Evolutionary conservation across 2,797 vertebrate species (phyloP), one percentile per base, ranked within the genome.

Genomic region (Taenioides sp.): DNA sequence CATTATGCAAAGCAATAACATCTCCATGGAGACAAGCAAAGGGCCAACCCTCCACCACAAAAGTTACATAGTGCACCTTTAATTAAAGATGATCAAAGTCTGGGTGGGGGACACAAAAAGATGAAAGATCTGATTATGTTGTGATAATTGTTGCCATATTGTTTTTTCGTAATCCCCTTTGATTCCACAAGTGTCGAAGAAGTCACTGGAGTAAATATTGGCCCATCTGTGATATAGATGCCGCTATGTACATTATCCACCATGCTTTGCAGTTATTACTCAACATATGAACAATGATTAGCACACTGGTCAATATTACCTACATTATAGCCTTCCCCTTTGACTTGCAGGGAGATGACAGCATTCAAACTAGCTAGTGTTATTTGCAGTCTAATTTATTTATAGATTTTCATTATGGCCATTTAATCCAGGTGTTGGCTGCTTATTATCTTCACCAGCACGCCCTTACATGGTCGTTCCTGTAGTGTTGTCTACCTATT

Each of bases 401-500:
- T 5, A 1, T 28, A 54, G 49, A 20, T 54, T 66, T 61, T 31
- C 25, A 52, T 17, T 52, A 12, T 14, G 47, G 23, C 5, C 70
- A 34, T 18, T 7, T 37, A 57, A 68, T 40, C 47, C 12, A 55
- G 37, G 54, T 59, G 63, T 72, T 64, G 64, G 74, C 78, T 59
- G 65, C 65, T 47, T 78, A 73, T 83, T 31, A 22, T 4, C 37
- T 75, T 16, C 28, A 12, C 25, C 23, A 59, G 22, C 67, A 25
- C 71, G 70, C 74, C 66, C 66, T 59, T 74, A 28, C 74, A 67
- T 54, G 43, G 22, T 52, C 80, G 17, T 5, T 78, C 69, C 10
- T 54, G 71, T 65, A 70, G 73, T 73, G 76, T 80, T 68, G 80
- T 82, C 80, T 67, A 43, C 67, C 69, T 47, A 34, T 22, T 68